Conservation (phyloP, 2,113 vertebrate species). For the Cyprinodon variegatus region DNA sequence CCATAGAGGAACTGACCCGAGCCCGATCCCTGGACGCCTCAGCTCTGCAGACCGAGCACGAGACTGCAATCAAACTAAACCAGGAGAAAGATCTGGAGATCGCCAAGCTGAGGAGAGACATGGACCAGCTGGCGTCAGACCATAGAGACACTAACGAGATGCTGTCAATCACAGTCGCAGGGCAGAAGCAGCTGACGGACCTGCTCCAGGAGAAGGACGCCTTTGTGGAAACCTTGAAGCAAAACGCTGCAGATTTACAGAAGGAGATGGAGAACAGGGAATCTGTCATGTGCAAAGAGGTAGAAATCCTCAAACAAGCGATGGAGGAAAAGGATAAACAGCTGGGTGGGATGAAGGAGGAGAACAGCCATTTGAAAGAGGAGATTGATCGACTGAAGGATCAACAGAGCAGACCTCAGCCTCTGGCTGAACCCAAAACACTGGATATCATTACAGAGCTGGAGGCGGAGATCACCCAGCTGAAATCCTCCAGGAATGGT, state of each 20-base stretch:
- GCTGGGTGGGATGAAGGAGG: constrained; percentile 93
- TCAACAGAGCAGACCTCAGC: constrained; percentile 85
- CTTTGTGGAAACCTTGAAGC: constrained; percentile 85
- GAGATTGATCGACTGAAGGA: constrained; percentile 91
- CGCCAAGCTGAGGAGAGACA: constrained; percentile 80
- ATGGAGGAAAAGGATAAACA: constrained; percentile 91
- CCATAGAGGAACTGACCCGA: constrained; percentile 83
- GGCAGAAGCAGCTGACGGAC: constrained; percentile 90
- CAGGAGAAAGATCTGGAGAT: constrained; percentile 90
- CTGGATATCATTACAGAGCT: constrained; percentile 90
- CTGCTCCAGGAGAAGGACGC: constrained; percentile 90
- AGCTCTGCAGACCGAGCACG: constrained; percentile 84
- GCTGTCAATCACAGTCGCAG: constrained; percentile 86
- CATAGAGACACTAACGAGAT: constrained; percentile 88
- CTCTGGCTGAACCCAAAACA: constrained; percentile 84
- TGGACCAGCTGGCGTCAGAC: constrained; percentile 83
- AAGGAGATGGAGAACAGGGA: constrained; percentile 77
- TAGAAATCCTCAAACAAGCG: constrained; percentile 78
- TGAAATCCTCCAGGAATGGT: constrained; percentile 80
- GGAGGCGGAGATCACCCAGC: constrained; percentile 88
- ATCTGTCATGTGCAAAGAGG: constrained; percentile 70
- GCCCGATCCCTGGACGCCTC: constrained; percentile 80
- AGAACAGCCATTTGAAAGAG: constrained; percentile 96
- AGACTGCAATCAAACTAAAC: constrained; percentile 82
- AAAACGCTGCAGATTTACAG: constrained; percentile 78